phyloP scores from a whole-genome alignment of 2,888 invertebrate species.

The Oscheius sp. region DNA sequence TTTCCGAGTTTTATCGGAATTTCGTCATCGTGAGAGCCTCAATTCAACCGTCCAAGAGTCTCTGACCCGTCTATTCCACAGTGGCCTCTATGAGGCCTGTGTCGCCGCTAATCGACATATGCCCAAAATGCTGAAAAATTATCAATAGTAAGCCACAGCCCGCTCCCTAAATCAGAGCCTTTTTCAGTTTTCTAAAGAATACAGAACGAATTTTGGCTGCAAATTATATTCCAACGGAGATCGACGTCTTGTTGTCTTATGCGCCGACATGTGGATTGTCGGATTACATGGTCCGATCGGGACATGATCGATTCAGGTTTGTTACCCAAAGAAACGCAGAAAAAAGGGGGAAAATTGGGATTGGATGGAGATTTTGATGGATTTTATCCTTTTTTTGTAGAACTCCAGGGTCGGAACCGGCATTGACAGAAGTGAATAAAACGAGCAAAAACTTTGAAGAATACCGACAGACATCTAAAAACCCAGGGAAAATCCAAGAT shows the following conservation, averaged over 20 bases:
- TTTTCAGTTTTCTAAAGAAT: constrained; percentile 44
- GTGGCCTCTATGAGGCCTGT: constrained; percentile 46
- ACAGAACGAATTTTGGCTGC: constrained; percentile 42
- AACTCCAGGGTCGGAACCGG: too few relatives aligned
- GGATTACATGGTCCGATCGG: constrained; percentile 38
- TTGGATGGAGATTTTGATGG: not conserved
- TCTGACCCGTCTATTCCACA: constrained; percentile 27
- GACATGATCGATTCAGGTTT: constrained; percentile 46
- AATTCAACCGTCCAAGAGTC: constrained; percentile 30
- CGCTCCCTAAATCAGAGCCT: not conserved
- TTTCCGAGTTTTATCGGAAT: constrained; percentile 39
- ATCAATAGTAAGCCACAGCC: constrained; percentile 40
- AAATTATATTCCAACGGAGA: constrained; percentile 51
- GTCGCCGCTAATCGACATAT: constrained; percentile 38
- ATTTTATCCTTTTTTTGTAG: too few relatives aligned
- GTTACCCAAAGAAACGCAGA: not conserved
- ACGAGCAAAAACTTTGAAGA: too few relatives aligned
- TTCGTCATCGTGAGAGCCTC: constrained; percentile 44
- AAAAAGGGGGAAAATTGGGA: not conserved
- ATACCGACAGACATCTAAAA: too few relatives aligned
- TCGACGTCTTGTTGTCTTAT: constrained; percentile 50
- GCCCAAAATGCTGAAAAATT: constrained; percentile 45
- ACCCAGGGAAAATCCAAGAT: too few relatives aligned
- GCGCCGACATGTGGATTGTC: constrained; percentile 50
- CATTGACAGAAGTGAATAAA: too few relatives aligned